A percentile compares a stretch with the other conserved stretches of the same genome.
These are phyloP conservation scores for Nettapus auritus DNA, from an alignment of 2,113 vertebrate genomes.

Conservation along the genomic window DNA sequence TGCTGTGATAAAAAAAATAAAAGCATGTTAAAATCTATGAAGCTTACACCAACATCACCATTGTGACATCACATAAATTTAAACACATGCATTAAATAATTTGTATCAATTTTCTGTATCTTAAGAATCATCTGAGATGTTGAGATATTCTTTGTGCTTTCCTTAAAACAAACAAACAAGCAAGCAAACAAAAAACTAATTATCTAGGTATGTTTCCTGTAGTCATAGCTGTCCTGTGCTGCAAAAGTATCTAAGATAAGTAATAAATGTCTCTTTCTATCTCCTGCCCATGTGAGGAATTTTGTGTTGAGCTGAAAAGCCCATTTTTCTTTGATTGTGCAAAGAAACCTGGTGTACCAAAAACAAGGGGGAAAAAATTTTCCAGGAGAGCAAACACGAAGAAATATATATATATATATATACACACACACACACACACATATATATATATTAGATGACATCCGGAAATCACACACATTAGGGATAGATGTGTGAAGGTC, in stretches of 20 bases:
- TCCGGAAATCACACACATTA: not conserved
- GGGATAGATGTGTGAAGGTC: not conserved
- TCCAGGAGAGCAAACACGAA: accelerated
- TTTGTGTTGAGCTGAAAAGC: not conserved
- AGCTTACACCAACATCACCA: not conserved
- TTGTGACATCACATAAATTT: not conserved
- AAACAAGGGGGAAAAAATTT: not conserved
- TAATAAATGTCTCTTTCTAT: not conserved
- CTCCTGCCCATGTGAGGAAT: not conserved
- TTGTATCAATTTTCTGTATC: not conserved
- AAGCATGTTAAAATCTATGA: not conserved
- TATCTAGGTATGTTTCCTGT: not conserved
- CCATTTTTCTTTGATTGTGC: not conserved
- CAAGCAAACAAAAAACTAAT: not conserved
- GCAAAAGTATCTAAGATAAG: not conserved
- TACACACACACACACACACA: too few relatives aligned
- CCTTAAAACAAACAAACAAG: not conserved
- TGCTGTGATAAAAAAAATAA: not conserved
- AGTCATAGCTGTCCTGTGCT: not conserved
- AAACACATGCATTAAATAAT: not conserved
- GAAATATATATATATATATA: too few relatives aligned
- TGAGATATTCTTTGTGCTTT: not conserved
- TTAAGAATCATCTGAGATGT: not conserved
- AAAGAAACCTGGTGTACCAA: not conserved
- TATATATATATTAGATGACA: too few relatives aligned